Percentiles rank a stretch among this genome's conserved stretches.
Evolutionary conservation across 2,888 invertebrate species (phyloP).

Genomic region (Drosophila melanocephala): DNA sequence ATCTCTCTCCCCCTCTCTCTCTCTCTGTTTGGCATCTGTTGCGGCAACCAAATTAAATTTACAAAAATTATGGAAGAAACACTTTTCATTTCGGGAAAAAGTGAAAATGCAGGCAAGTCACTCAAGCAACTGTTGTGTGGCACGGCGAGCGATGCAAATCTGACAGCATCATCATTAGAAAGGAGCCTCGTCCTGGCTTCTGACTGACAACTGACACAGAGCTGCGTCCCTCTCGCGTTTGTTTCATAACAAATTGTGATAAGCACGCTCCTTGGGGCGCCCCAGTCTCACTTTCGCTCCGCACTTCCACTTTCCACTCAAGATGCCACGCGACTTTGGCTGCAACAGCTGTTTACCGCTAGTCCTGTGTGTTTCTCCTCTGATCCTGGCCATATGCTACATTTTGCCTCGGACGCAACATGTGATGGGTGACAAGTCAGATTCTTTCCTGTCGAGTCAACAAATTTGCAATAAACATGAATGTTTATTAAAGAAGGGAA

Average conservation of each 20-base stretch:
- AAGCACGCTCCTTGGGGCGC: constrained; percentile 76
- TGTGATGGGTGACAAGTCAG: constrained; percentile 68
- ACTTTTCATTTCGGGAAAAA: constrained; percentile 75
- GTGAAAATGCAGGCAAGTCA: constrained; percentile 63
- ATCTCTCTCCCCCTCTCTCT: neutral
- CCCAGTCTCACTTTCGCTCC: constrained; percentile 63
- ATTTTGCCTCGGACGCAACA: constrained; percentile 39
- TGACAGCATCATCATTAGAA: constrained; percentile 77
- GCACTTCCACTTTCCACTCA: constrained; percentile 33
- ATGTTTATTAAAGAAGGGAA: constrained; percentile 63
- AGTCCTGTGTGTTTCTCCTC: constrained; percentile 20
- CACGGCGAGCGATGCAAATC: constrained; percentile 64
- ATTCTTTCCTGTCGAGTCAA: constrained; percentile 47
- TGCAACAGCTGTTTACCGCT: constrained; percentile 60
- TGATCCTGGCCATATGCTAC: constrained; percentile 50
- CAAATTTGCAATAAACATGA: constrained; percentile 73
- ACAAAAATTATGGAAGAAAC: constrained; percentile 67
- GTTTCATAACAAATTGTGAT: constrained; percentile 69
- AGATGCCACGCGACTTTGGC: constrained; percentile 54
- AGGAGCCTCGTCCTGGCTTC: constrained; percentile 25
- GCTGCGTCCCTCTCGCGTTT: constrained; percentile 12
- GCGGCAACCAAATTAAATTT: constrained; percentile 66
- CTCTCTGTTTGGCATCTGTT: constrained; percentile 63
- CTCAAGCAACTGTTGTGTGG: constrained; percentile 56
- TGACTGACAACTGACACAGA: constrained; percentile 74